Conservation (phyloP, 64 coral and sea anemone species). For the Montipora cactus region DNA sequence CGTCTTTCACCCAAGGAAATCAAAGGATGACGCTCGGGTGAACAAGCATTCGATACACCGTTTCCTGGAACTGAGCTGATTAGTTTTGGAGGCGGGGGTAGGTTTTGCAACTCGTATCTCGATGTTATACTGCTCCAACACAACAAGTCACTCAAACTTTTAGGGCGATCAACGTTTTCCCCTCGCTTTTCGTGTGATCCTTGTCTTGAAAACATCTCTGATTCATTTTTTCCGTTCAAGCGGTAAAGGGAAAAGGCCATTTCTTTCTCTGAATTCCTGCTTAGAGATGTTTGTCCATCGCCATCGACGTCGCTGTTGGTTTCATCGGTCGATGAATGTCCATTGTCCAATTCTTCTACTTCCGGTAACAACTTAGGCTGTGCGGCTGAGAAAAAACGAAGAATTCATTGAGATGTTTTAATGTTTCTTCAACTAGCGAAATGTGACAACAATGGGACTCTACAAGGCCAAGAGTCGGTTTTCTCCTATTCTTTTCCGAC, state of each 20-base stretch:
- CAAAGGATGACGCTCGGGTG: background rate
- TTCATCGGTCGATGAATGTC: conserved; percentile 9
- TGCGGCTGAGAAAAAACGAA: conserved; percentile 7
- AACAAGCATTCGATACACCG: background rate
- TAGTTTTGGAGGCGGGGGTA: conserved; percentile 88
- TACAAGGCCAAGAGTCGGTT: background rate
- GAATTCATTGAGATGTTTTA: background rate
- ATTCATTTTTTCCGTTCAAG: background rate
- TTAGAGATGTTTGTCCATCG: background rate
- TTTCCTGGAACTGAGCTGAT: conserved; percentile 65
- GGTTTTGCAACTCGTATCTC: conserved; percentile 72
- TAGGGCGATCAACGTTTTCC: background rate
- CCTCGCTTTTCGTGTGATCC: conserved; percentile 22
- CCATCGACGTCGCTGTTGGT: background rate
- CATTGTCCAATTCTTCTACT: background rate
- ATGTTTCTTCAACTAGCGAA: background rate
- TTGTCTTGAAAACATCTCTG: background rate
- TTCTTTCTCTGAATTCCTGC: conserved; percentile 4
- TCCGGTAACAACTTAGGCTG: conserved; percentile 15
- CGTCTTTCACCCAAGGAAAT: conserved; percentile 10
- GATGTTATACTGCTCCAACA: conserved; percentile 74
- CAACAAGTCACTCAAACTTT: conserved; percentile 54
- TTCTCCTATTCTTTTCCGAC: background rate
- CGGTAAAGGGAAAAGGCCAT: background rate
- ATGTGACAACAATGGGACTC: background rate